Evolutionary conservation across 2,797 vertebrate species (phyloP), one percentile per base, ranked within the genome.

Genomic region (Acipenser transmontanus): DNA sequence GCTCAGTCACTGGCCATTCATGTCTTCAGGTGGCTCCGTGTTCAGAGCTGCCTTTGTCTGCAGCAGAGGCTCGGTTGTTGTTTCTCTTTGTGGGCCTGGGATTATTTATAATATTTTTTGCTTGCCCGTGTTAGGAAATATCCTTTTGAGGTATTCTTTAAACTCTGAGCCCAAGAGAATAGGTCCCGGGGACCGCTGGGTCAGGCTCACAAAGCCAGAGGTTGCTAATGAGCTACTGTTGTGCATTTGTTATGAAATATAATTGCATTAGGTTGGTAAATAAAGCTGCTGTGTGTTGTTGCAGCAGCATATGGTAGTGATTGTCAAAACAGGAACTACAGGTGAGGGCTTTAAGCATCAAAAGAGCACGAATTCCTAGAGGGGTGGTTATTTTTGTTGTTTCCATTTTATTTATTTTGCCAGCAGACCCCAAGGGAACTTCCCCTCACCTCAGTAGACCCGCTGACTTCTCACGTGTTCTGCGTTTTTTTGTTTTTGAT

Each of bases 221-320:
- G 87, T 86, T 87, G 87, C 86, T 94, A 93, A 95, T 94, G 94
- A 97, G 93, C 93, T 97, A 94, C 95, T 96, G 91, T 94, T 95
- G 92, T 96, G 94, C 92, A 93, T 95, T 95, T 91, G 34, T 95
- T 92, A 93, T 94, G 82, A 91, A 91, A 89, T 93, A 93, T 96
- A 96, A 97, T 94, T 95, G 93, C 92, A 93, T 93, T 90, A 90
- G 88, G 89, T 95, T 88, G 91, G 93, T 94, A 92, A 97, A 93
- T 96, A 96, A 93, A 94, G 89, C 84, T 88, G 88, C 90, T 91
- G 87, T 91, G 89, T 97, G 93, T 94, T 96, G 89, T 92, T 93
- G 91, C 87, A 93, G 91, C 87, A 93, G 89, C 90, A 91, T 92
- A 88, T 93, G 89, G 81, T 91, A 84, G 90, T 80, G 90, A 92